Base-by-base conservation (phyloP, 37 sponge, comb jelly and placozoan genomes). In the Geodia barretti region DNA sequence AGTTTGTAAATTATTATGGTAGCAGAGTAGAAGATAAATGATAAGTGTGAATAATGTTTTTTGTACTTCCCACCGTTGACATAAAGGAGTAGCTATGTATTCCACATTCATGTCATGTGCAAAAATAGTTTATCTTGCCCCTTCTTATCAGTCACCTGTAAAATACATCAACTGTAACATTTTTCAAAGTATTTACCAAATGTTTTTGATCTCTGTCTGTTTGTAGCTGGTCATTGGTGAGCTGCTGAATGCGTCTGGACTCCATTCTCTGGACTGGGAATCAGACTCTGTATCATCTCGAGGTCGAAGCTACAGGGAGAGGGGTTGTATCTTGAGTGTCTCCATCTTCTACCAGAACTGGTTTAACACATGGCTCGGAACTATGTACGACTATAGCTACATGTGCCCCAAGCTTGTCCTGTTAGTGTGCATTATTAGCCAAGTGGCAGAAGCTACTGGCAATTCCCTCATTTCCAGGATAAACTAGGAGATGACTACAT, bases 271-370 rank as follows among this genome's bases (percentile, higher is more conserved):
- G 19, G 95, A 95, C 54, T 71, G 79, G 64, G 25, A 34, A 26
- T 83, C 92, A 30, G 95, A 95, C 67, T 39, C 89, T 3, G 67
- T 91, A 26, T 86, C 79, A 80, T 92, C 82, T 2, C 75, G 78
- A n/a, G 86, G 89, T 0, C 72, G 86, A 33, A 79, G 84, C 28
- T 88, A 73, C 78, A 64, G 95, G 32, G 59, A 86, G 71, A 82
- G 91, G 31, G 95, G 95, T 3, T 88, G 86, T 62, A 81, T 95
- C 24, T 31, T 95, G 32, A 66, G 81, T 42, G 90, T 95, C 7
- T 70, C 87, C 54, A 86, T 95, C 41, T 76, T 67, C 75, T 95
- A 95, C 61, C 82, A 91, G 39, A 95, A 95, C 85, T 83, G 79
- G 73, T 67, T 74, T 1, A 75, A 71, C n/a, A 79, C 86, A 0